Percentiles rank a stretch among this genome's conserved stretches.
Evolutionary conservation across 2,888 invertebrate species (phyloP).

Genomic region (Creontiades dilutus): DNA sequence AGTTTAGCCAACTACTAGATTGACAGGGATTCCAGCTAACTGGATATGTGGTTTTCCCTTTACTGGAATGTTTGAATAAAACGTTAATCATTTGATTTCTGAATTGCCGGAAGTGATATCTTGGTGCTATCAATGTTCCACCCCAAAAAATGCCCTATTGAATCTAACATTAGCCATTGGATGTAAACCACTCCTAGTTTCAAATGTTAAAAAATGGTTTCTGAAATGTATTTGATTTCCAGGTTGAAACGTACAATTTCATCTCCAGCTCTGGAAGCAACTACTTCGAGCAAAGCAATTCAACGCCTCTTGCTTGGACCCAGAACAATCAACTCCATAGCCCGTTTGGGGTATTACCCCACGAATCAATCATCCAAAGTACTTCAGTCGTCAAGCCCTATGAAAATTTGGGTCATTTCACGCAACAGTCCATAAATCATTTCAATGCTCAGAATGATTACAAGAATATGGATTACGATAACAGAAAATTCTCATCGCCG

Average conservation of each 20-base stretch:
- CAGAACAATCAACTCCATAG: conserved; percentile 86
- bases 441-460: conserved; percentile 81
- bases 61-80: too few species aligned
- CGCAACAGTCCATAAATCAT: conserved; percentile 80
- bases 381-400: conserved; percentile 83
- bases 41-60: too few species aligned
- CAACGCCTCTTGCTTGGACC: conserved; percentile 82
- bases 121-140: too few species aligned
- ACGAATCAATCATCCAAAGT: conserved; percentile 86
- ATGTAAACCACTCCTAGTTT: too few species aligned
- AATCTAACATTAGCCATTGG: too few species aligned
- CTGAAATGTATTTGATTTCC: not conserved
- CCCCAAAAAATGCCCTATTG: too few species aligned
- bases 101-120: too few species aligned
- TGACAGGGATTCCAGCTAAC: too few species aligned
- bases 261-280: conserved; percentile 47
- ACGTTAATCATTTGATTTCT: too few species aligned
- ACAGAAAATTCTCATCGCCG: conserved; percentile 77
- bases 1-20: too few species aligned
- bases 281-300: conserved; percentile 69
- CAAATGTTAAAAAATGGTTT: too few species aligned
- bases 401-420: conserved; percentile 79
- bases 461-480: conserved; percentile 68
- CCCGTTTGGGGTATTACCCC: conserved; percentile 88
- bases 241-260: conserved; percentile 57